Evolutionary conservation across 1,140 invertebrate genomes (phyloP).

Genomic region (Mamestra configurata): DNA sequence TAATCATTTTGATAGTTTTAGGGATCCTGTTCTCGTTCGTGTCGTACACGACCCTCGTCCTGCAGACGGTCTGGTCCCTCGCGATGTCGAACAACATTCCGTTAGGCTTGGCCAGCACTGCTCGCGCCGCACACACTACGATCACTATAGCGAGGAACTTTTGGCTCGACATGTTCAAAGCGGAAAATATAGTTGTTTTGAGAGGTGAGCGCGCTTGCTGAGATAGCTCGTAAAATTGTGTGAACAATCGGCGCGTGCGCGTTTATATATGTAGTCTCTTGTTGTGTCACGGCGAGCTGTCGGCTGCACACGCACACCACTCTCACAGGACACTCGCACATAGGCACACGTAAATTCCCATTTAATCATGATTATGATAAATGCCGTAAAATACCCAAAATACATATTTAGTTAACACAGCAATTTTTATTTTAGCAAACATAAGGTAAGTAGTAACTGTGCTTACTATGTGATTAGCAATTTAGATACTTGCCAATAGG

Average conservation of each 20-base stretch:
- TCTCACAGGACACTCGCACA: no score
- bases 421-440: no score
- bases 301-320: no score
- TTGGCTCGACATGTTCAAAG: neutral
- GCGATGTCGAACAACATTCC: neutral
- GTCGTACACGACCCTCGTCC: conserved; percentile 2
- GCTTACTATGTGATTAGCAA: no score
- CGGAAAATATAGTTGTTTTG: neutral
- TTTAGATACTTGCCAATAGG: no score
- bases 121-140: neutral
- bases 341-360: no score
- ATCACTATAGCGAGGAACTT: neutral
- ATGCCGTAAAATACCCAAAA: no score
- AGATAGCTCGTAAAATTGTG: conserved; percentile 26
- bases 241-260: neutral
- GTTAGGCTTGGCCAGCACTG: neutral
- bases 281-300: no score
- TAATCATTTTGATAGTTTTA: conserved; percentile 19
- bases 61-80: conserved; percentile 6
- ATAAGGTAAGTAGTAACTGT: no score
- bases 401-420: no score
- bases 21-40: conserved; percentile 14
- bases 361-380: no score
- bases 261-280: no score
- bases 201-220: neutral